Evolutionary conservation across 2,888 invertebrate genomes (phyloP).

Genomic region (Trichopria drosophilae): DNA sequence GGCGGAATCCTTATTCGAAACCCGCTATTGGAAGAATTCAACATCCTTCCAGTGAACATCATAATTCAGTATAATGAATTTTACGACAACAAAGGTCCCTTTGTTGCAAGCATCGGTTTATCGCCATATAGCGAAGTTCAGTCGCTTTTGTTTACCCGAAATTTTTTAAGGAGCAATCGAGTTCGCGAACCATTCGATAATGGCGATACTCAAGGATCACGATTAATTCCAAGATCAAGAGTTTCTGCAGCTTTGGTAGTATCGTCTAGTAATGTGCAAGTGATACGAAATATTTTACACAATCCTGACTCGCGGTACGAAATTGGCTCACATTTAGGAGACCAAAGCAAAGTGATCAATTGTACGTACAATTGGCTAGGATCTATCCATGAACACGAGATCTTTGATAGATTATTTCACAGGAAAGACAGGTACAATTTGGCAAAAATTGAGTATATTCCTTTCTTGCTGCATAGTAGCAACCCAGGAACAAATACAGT

Average conservation of each 20-base stretch:
- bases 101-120: conserved; percentile 83
- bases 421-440: conserved; percentile 90
- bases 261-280: conserved; percentile 85
- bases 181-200: conserved; percentile 83
- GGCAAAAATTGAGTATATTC: conserved; percentile 88
- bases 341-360: conserved; percentile 91
- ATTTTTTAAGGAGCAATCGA: conserved; percentile 83
- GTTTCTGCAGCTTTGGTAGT: conserved; percentile 92
- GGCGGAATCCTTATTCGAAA: conserved; percentile 87
- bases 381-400: conserved; percentile 70
- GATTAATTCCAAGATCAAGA: conserved; percentile 83
- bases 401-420: conserved; percentile 77
- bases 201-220: conserved; percentile 65
- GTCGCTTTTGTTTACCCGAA: conserved; percentile 80
- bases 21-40: conserved; percentile 77
- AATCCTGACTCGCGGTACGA: conserved; percentile 91
- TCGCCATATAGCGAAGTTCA: conserved; percentile 86
- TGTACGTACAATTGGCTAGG: conserved; percentile 95
- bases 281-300: conserved; percentile 88
- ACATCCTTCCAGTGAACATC: conserved; percentile 71
- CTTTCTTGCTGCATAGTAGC: conserved; percentile 85
- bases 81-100: conserved; percentile 83
- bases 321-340: conserved; percentile 91
- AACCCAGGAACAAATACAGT: conserved; percentile 86
- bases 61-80: conserved; percentile 86